These are phyloP conservation scores for Tricholaema leucomelas DNA, from an alignment of 2,113 vertebrate species.

Conservation along the genomic window DNA sequence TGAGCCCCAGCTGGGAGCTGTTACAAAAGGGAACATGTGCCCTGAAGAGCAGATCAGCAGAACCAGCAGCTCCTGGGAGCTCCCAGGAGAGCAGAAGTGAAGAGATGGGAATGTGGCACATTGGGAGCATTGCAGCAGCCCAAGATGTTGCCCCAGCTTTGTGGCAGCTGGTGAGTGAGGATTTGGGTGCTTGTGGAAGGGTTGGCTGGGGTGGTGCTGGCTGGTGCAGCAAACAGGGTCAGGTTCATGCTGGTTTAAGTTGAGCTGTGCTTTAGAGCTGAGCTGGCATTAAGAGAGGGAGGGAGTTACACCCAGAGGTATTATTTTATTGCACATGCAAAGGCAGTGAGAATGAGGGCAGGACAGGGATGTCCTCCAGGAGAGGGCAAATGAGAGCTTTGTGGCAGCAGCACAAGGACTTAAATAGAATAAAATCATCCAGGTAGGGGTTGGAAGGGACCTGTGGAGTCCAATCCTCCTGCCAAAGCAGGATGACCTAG, in stretches of 20 bases:
- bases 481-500: too few species aligned
- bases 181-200: accelerated
- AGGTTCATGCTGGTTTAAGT: accelerated
- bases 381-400: not conserved
- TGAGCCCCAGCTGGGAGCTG: not conserved
- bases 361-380: not conserved
- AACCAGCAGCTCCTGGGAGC: not conserved
- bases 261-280: accelerated
- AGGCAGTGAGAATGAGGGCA: too few species aligned
- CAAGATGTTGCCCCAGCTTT: accelerated
- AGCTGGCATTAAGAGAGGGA: not conserved
- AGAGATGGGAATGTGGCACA: not conserved
- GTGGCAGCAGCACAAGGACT: not conserved
- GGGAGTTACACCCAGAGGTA: accelerated
- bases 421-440: too few species aligned
- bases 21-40: not conserved
- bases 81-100: not conserved
- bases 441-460: too few species aligned
- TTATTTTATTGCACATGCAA: not conserved
- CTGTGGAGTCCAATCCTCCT: too few species aligned
- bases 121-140: not conserved
- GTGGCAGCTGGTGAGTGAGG: not conserved
- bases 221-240: not conserved
- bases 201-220: not conserved
- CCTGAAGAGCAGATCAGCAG: not conserved